Evolutionary conservation across 2,888 invertebrate species (phyloP).

Genomic region (Brenthis daphne): DNA sequence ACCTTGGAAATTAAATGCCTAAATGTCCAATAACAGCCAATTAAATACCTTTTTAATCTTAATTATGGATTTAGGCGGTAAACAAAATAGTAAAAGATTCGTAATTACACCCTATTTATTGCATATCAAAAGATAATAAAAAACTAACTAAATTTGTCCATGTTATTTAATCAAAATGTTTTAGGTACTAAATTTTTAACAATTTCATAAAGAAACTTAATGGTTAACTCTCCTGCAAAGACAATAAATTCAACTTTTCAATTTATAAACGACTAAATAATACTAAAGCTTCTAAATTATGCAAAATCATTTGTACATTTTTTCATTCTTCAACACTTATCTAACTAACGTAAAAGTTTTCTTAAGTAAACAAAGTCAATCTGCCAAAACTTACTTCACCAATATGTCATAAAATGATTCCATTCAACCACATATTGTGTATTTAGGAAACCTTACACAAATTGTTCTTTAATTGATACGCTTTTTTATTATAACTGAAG

Average conservation of each 20-base stretch:
- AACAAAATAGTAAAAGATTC: too few relatives aligned
- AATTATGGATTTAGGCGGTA: too few relatives aligned
- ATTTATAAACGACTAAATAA: constrained; percentile 14
- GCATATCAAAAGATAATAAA: constrained; percentile 7
- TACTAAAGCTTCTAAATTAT: constrained; percentile 22
- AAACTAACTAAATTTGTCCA: constrained; percentile 10
- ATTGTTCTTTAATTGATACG: neutral
- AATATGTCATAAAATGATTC: neutral
- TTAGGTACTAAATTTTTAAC: constrained; percentile 28
- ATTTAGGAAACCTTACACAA: neutral
- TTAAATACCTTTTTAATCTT: too few relatives aligned
- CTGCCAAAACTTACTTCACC: neutral
- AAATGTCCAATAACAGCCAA: too few relatives aligned
- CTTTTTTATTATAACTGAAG: too few relatives aligned
- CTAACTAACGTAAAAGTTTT: constrained; percentile 23
- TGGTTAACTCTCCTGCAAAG: constrained; percentile 16
- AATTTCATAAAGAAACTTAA: constrained; percentile 33
- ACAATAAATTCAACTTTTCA: constrained; percentile 19
- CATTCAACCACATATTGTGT: neutral
- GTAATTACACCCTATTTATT: neutral
- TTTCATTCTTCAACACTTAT: constrained; percentile 19
- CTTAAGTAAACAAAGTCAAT: neutral
- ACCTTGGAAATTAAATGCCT: too few relatives aligned
- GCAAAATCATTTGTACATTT: constrained; percentile 31
- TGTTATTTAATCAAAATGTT: constrained; percentile 26